Evolutionary conservation across 2,113 vertebrate genomes (phyloP).

Genomic region (Cygnus buccinator): DNA sequence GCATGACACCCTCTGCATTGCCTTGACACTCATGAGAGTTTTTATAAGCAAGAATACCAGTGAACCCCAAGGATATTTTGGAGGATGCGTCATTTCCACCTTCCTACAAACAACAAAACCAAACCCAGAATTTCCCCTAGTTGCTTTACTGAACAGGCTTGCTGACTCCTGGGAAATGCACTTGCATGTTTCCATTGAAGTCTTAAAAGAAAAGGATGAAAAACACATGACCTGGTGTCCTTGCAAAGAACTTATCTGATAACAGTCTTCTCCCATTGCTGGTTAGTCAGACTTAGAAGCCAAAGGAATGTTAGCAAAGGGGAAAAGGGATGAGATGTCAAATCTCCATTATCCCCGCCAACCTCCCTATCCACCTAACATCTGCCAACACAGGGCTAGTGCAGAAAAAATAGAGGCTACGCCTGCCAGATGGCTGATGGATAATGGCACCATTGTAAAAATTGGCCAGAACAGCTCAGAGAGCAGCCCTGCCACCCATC

Average conservation of each 20-base stretch:
- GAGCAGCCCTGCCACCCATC: slow-evolving; percentile 46
- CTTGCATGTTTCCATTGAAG: not conserved
- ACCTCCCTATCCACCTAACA: slow-evolving; percentile 37
- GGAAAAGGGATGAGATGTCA: slow-evolving; percentile 44
- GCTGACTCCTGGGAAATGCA: not conserved
- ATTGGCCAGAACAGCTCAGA: slow-evolving; percentile 39
- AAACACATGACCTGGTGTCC: not conserved
- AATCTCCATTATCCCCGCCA: not conserved
- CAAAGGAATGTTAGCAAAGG: slow-evolving; percentile 63
- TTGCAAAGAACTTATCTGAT: slow-evolving; percentile 31
- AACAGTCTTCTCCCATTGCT: slow-evolving; percentile 14
- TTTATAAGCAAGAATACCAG: slow-evolving; percentile 5
- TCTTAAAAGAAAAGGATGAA: not conserved
- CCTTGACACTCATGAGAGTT: not conserved
- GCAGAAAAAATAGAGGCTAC: slow-evolving; percentile 14
- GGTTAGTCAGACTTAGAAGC: slow-evolving; percentile 44
- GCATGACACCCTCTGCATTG: not conserved
- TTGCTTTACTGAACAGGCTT: not conserved
- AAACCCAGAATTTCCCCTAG: not conserved
- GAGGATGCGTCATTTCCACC: not conserved
- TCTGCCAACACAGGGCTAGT: slow-evolving; percentile 46
- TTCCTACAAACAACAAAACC: not conserved
- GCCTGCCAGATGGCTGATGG: slow-evolving; percentile 61
- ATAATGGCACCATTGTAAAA: slow-evolving; percentile 59
- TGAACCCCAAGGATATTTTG: not conserved